Evolutionary conservation across 2,888 invertebrate species (phyloP).

Genomic region (Cosmia pyralina): DNA sequence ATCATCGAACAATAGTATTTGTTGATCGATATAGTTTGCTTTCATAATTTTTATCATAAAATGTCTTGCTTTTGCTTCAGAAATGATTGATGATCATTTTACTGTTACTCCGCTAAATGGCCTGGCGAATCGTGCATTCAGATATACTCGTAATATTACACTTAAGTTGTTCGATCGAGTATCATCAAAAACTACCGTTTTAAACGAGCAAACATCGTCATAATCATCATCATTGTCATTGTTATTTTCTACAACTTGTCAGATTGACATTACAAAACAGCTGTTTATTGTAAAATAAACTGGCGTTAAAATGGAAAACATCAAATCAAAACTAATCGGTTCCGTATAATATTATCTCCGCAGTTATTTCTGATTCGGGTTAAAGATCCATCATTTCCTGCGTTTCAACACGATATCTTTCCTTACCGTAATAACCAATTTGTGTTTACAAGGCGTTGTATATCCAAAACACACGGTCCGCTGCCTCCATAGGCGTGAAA

Average conservation of each 20-base stretch:
- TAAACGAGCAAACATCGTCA: slow-evolving; percentile 33
- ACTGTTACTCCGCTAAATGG: slow-evolving; percentile 37
- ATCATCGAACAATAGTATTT: slow-evolving; percentile 19
- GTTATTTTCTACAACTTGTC: slow-evolving; percentile 25
- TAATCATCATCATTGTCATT: slow-evolving; percentile 31
- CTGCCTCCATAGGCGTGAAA: slow-evolving; percentile 69
- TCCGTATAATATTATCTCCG: slow-evolving; percentile 28
- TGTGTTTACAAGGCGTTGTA: slow-evolving; percentile 75
- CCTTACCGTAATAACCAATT: slow-evolving; percentile 74
- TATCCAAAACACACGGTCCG: slow-evolving; percentile 72
- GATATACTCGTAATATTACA: slow-evolving; percentile 33
- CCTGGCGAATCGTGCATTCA: slow-evolving; percentile 42
- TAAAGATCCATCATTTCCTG: slow-evolving; percentile 61
- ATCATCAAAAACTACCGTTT: slow-evolving; percentile 43
- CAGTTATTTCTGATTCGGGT: slow-evolving; percentile 49
- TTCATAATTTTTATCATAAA: slow-evolving; percentile 32
- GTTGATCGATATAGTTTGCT: slow-evolving; percentile 24
- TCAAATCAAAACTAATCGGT: slow-evolving; percentile 45
- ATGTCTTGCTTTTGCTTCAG: slow-evolving; percentile 7
- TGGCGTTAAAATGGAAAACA: slow-evolving; percentile 21
- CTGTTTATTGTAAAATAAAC: slow-evolving; percentile 21
- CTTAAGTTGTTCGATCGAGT: slow-evolving; percentile 31
- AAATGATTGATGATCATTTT: slow-evolving; percentile 49
- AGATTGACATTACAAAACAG: slow-evolving; percentile 10
- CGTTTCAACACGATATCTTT: slow-evolving; percentile 65